A percentile compares a stretch with the other conserved stretches of the same genome.
These are phyloP conservation scores for Caretta caretta DNA, from an alignment of 2,113 vertebrate species.

Conservation along the genomic window DNA sequence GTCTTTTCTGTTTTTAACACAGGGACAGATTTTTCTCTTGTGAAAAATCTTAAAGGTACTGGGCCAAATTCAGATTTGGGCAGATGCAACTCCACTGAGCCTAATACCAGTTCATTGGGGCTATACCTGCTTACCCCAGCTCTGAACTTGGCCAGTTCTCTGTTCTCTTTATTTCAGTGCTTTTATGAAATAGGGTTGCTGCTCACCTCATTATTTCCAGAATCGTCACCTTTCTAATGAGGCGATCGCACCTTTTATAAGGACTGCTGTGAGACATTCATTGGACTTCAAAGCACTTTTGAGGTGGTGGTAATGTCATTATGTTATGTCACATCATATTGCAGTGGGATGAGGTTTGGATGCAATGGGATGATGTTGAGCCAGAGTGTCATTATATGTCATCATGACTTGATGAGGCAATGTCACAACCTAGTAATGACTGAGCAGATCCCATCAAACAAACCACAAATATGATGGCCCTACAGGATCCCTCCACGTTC, in stretches of 20 bases:
- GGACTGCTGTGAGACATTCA: background rate
- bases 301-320: background rate
- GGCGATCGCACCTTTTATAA: background rate
- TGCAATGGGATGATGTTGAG: background rate
- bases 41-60: background rate
- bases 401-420: fast-evolving
- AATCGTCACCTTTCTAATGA: background rate
- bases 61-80: background rate
- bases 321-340: background rate
- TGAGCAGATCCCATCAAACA: background rate
- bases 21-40: slow-evolving; percentile 6
- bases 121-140: background rate
- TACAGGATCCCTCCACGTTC: background rate
- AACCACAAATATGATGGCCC: background rate
- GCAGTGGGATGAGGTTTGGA: background rate
- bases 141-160: fast-evolving
- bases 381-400: background rate
- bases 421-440: background rate
- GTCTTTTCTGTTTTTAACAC: slow-evolving; percentile 27
- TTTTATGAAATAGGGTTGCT: background rate
- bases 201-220: background rate
- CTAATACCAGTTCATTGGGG: fast-evolving
- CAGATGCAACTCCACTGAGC: background rate
- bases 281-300: background rate
- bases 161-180: background rate